A percentile compares a stretch with the other conserved stretches of the same genome.
phyloP scores from a whole-genome alignment of 1,140 invertebrate genomes.

The Cheumatopsyche charites region DNA sequence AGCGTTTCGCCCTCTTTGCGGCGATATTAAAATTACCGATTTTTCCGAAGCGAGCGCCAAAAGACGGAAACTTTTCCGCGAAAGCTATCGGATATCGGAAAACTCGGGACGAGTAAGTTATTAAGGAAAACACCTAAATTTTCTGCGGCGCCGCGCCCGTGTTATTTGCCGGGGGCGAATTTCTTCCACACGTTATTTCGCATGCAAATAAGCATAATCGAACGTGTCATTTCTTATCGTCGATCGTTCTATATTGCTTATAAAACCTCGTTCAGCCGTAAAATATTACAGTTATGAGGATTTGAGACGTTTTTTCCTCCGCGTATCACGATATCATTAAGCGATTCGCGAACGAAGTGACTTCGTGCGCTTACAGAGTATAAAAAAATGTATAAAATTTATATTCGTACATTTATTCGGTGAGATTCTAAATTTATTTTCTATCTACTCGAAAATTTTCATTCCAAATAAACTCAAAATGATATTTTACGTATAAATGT shows the following conservation, averaged over 20 bases:
- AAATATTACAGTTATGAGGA: too few species aligned
- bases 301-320: too few species aligned
- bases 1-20: slow-evolving; percentile 32
- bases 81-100: slow-evolving; percentile 34
- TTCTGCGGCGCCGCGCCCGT: slow-evolving; percentile 2
- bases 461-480: too few species aligned
- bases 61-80: slow-evolving; percentile 27
- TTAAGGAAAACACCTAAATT: slow-evolving; percentile 27
- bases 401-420: too few species aligned
- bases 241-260: neutral
- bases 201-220: slow-evolving; percentile 17
- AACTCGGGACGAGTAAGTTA: slow-evolving; percentile 27
- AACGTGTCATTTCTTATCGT: slow-evolving; percentile 7
- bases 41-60: neutral
- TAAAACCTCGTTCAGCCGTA: too few species aligned
- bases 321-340: too few species aligned
- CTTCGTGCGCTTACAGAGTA: too few species aligned
- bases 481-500: neutral
- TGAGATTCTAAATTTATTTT: too few species aligned
- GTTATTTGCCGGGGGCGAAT: neutral
- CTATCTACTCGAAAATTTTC: too few species aligned
- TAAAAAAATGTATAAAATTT: too few species aligned
- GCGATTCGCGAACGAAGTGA: too few species aligned
- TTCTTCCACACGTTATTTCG: slow-evolving; percentile 10
- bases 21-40: slow-evolving; percentile 34